Evolutionary conservation across 2,888 invertebrate genomes (phyloP).

Genomic region (Trypoxylon attenuatum): DNA sequence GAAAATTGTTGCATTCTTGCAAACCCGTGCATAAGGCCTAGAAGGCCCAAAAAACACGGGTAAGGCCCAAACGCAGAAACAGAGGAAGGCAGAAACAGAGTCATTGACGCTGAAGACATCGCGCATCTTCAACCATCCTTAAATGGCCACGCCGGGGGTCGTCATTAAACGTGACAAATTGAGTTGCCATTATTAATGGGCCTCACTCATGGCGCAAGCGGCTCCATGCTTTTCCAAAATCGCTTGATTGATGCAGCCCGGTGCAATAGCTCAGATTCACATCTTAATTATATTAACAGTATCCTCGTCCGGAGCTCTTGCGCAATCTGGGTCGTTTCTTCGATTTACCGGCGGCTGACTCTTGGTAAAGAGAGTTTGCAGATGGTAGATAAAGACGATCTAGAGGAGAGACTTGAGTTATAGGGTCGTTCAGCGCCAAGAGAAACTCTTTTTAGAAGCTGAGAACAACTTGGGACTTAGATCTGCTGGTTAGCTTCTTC

Average conservation of each 20-base stretch:
- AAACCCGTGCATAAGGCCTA: too few species aligned
- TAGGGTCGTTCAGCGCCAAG: too few species aligned
- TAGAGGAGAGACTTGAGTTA: too few species aligned
- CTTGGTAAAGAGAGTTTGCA: conserved; percentile 17
- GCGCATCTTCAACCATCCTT: not conserved
- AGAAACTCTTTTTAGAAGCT: too few species aligned
- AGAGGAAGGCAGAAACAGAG: too few species aligned
- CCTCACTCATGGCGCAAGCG: not conserved
- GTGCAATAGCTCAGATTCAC: conserved; percentile 22
- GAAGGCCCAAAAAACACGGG: too few species aligned
- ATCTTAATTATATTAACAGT: conserved; percentile 38
- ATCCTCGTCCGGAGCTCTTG: conserved; percentile 22
- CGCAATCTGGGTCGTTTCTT: conserved; percentile 21
- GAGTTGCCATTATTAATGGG: conserved; percentile 1
- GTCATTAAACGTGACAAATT: conserved; percentile 23
- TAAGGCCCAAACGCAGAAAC: too few species aligned
- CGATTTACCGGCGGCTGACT: too few species aligned
- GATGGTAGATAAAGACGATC: conserved; percentile 24
- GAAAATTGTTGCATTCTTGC: too few species aligned
- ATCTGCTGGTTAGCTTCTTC: too few species aligned
- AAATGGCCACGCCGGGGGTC: not conserved
- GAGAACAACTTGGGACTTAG: too few species aligned
- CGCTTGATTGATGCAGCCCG: conserved; percentile 19
- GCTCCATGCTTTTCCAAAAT: conserved; percentile 15
- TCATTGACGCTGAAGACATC: too few species aligned